Percentiles rank a stretch among this genome's conserved stretches.
phyloP scores from a whole-genome alignment of 2,888 invertebrate genomes.

The Hermaeophaga mercurialis region DNA sequence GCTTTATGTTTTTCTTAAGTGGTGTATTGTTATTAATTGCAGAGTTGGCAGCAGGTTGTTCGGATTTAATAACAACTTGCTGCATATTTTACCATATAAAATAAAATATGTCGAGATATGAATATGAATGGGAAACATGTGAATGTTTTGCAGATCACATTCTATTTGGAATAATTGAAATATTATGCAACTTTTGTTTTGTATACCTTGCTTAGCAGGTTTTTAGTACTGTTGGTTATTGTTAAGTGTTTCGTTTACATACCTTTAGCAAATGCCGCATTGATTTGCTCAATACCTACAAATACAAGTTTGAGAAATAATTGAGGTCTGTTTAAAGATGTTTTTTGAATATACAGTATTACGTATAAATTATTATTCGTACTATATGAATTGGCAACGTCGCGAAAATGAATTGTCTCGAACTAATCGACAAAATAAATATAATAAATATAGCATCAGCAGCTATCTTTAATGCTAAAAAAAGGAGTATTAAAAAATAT shows the following conservation, averaged over 20 bases:
- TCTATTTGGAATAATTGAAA: slow-evolving; percentile 19
- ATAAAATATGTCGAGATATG: slow-evolving; percentile 33
- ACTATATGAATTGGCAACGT: too few relatives aligned
- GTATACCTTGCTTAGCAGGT: background rate
- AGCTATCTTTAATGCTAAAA: too few relatives aligned
- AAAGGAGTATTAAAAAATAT: too few relatives aligned
- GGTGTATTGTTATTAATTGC: slow-evolving; percentile 33
- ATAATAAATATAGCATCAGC: too few relatives aligned
- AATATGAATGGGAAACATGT: slow-evolving; percentile 32
- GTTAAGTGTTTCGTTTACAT: slow-evolving; percentile 1
- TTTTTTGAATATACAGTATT: too few relatives aligned
- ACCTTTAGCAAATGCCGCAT: slow-evolving; percentile 7
- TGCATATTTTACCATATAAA: slow-evolving; percentile 42
- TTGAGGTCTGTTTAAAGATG: too few relatives aligned
- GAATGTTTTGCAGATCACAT: slow-evolving; percentile 24
- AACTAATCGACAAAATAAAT: too few relatives aligned
- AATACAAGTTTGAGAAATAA: too few relatives aligned
- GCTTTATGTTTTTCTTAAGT: slow-evolving; percentile 21
- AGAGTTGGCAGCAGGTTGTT: slow-evolving; percentile 30
- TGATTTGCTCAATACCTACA: background rate
- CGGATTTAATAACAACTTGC: slow-evolving; percentile 39
- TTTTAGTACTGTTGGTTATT: slow-evolving; percentile 1
- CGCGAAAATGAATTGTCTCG: too few relatives aligned
- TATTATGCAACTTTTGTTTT: slow-evolving; percentile 22
- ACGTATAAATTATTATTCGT: too few relatives aligned